A percentile compares a stretch with the other conserved stretches of the same genome.
phyloP scores from a whole-genome alignment of 2,113 vertebrate species.

The Crotalus horridus region DNA sequence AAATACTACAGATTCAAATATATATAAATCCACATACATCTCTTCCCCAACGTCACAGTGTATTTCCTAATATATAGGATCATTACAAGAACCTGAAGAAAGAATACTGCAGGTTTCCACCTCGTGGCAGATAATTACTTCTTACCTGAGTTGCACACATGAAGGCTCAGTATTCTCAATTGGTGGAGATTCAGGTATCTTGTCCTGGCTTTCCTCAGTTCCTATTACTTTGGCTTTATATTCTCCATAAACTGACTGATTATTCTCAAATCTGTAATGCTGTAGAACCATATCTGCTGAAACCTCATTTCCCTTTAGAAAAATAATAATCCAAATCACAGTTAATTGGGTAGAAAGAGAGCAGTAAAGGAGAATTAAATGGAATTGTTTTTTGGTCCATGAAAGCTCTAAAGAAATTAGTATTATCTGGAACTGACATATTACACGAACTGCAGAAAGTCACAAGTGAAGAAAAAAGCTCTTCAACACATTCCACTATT shows the following conservation, averaged over 20 bases:
- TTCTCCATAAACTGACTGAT: constrained; percentile 34
- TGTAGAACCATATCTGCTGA: constrained; percentile 68
- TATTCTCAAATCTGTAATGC: constrained; percentile 48
- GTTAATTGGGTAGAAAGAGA: not conserved
- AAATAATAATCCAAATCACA: not conserved
- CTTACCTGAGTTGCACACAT: constrained; percentile 48
- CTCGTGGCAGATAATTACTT: not conserved
- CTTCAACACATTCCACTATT: not conserved
- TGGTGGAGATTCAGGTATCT: constrained; percentile 38
- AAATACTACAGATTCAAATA: not conserved
- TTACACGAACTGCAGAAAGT: not conserved
- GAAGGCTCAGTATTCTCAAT: constrained; percentile 59
- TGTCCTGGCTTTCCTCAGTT: not conserved
- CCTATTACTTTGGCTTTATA: constrained; percentile 16
- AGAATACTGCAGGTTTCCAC: not conserved
- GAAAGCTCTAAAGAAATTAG: not conserved
- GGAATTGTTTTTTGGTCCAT: not conserved
- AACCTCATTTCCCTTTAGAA: constrained; percentile 69
- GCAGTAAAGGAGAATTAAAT: not conserved
- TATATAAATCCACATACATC: not conserved
- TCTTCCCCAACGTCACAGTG: not conserved
- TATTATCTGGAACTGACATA: not conserved
- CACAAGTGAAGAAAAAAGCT: not conserved
- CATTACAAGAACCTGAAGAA: not conserved
- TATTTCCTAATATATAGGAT: not conserved